phyloP scores from a whole-genome alignment of 2,113 vertebrate genomes.

The Seriola rivoliana region DNA sequence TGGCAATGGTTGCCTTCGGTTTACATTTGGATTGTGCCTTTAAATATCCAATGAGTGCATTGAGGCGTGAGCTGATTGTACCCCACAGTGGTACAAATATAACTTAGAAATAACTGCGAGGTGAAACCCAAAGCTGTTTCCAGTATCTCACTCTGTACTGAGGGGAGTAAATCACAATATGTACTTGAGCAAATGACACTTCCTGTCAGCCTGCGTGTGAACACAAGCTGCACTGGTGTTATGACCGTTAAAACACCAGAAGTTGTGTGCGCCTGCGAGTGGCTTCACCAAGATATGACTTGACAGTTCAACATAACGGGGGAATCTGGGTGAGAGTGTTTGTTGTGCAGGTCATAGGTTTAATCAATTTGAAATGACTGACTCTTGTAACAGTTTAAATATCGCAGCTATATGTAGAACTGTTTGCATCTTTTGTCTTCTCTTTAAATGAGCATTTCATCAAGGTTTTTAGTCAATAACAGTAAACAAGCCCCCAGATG shows the following conservation, averaged over 20 bases:
- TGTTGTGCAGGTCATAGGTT: no score
- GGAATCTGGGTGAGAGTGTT: no score
- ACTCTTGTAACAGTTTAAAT: background rate
- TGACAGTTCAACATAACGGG: no score
- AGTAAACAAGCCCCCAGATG: slow-evolving; percentile 46
- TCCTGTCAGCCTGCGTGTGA: slow-evolving; percentile 32
- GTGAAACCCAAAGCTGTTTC: background rate
- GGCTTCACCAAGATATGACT: no score
- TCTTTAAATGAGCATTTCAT: slow-evolving; percentile 30
- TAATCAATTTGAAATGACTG: no score
- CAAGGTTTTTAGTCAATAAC: slow-evolving; percentile 12
- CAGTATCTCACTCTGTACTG: background rate
- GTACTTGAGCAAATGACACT: background rate
- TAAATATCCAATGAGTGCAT: no score
- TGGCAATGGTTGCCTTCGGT: no score
- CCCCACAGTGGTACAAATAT: no score
- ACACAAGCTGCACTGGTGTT: background rate
- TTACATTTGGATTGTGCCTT: no score
- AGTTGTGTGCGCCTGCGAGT: background rate
- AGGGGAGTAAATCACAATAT: background rate
- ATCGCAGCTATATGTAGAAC: slow-evolving; percentile 10
- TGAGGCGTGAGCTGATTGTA: no score
- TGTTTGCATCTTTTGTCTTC: background rate
- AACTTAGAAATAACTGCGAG: background rate
- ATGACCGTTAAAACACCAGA: background rate